Evolutionary conservation across 2,888 invertebrate genomes (phyloP), one percentile per base, ranked within the genome.

Genomic region (Melangyna quadrimaculata): DNA sequence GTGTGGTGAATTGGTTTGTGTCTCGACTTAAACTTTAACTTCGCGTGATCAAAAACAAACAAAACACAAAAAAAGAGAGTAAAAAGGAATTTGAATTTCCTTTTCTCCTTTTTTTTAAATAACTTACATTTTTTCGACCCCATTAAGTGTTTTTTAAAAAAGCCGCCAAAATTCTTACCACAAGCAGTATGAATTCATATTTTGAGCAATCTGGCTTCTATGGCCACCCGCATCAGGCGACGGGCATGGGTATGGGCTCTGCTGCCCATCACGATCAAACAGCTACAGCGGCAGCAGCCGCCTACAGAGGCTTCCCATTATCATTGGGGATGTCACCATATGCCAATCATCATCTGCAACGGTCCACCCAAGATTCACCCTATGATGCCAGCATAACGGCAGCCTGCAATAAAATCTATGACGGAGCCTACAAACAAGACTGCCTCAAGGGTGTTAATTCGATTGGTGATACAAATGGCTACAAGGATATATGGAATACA

Each of bases 181-280:
- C 91, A 81, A 90, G 89, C 91, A 92, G 89, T 87, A 98, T 98
- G 98, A 98, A 97, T 96, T 97, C 97, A 92, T 98, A 98, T 93
- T 98, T 98, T 93, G 98, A 98, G 94, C 98, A 98, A 94, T 96
- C 96, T 93, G 97, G 97, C 93, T 98, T 98, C 94, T 98, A 98
- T 94, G 97, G 97, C 91, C 97, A 97, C 93, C 97, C 97, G 91
- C 96, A 97, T 93, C 96, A 97, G 93, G 94, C 95, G 87, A 94
- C 95, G 89, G 94, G 94, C 88, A 93, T 94, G 91, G 94, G 95
- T 82, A 93, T 94, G 92, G 93, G 95, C 90, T 93, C 94, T 84
- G 94, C 94, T 88, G 94, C 94, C 88, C 95, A 95, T 89, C 96
- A 97, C 89, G 95, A 96, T 93, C 95, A 96, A 92, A 94, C 95